Base-by-base conservation (phyloP, 2,888 invertebrate species). In the Mayetiola destructor region DNA sequence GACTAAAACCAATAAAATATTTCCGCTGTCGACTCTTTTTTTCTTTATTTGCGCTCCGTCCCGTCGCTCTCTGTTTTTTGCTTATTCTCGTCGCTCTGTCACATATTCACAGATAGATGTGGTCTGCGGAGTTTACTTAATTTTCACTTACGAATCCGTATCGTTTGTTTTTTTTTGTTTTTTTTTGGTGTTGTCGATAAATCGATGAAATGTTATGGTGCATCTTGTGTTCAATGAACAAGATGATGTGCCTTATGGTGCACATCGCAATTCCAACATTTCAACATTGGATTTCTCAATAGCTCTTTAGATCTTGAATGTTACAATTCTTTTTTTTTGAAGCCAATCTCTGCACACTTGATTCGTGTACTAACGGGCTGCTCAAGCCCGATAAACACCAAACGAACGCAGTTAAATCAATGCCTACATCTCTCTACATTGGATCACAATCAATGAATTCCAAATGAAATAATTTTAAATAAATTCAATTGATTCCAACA, bases 141-240 rank as follows among this genome's bases (percentile, higher is more conserved):
- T 27, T 48, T 48, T 48, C 48, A 48, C 48, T 48, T 48, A 48
- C 23, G 48, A 48, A n/a, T 48, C n/a, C 27, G 27, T n/a, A 27
- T 48, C 27, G n/a, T n/a, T n/a, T n/a, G n/a, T n/a, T n/a, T n/a
- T n/a, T n/a, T n/a, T n/a, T n/a, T n/a, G n/a, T n/a, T n/a, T 27
- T 48, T 48, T n/a, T 48, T 48, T 48, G 23, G 27, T 27, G 12
- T 39, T 48, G 27, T 48, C 48, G 48, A 48, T 42, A 42, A 42
- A 42, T 48, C 29, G 48, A 48, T 27, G 27, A 48, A 2, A 27
- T n/a, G n/a, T n/a, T n/a, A 39, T 18, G 16, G 16, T 39, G 39
- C 39, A 6, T 16, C 39, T 39, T 3, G 18, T n/a, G 27, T 27
- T n/a, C n/a, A 27, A 27, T 48, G 2, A 23, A 12, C 48, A 10